Evolutionary conservation across 2,888 invertebrate genomes (phyloP).

Genomic region (Aricia artaxerxes): DNA sequence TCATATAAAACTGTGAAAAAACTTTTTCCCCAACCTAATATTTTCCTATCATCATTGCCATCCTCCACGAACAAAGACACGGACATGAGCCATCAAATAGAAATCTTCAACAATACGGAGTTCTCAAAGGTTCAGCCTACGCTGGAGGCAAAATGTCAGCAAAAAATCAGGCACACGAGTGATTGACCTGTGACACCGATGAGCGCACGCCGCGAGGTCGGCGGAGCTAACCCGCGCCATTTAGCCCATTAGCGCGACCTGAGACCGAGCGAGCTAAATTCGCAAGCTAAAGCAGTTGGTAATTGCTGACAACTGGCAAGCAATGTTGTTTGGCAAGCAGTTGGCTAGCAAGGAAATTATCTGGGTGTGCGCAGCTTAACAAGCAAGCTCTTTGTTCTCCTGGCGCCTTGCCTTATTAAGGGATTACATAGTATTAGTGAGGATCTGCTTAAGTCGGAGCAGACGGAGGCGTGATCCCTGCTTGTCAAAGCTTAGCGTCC

Average conservation of each 20-base stretch:
- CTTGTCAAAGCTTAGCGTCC: background rate
- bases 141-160: background rate
- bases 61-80: background rate
- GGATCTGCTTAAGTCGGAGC: background rate
- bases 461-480: background rate
- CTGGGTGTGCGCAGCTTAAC: background rate
- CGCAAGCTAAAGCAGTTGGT: background rate
- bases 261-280: background rate
- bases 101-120: background rate
- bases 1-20: too few relatives aligned
- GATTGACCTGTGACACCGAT: conserved; percentile 20
- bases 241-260: background rate
- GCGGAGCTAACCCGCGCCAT: background rate
- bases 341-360: background rate
- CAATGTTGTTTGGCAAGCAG: too few relatives aligned
- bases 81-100: background rate
- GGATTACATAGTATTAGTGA: background rate
- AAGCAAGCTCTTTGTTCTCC: background rate
- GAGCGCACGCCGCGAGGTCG: conserved; percentile 11
- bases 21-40: background rate
- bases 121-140: background rate
- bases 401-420: background rate
- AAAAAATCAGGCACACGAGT: conserved; percentile 10
- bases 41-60: background rate
- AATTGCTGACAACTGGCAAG: background rate